Conservation (phyloP, 2,113 vertebrate genomes). For the Conger conger region DNA sequence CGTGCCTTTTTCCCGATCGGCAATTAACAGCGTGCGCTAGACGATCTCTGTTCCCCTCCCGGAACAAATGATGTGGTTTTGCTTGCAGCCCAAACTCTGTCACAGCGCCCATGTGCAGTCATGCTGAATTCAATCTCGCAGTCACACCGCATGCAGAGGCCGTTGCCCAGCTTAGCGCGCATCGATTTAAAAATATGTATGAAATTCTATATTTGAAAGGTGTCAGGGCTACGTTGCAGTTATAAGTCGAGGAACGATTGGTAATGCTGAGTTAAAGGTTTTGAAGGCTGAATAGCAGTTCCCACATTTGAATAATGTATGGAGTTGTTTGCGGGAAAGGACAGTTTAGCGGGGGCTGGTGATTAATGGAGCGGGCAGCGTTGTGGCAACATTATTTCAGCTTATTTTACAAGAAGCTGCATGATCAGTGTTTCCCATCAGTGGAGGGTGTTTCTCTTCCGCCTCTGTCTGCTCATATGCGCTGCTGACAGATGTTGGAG, state of each 20-base stretch:
- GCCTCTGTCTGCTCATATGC: neutral
- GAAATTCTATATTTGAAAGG: slow-evolving; percentile 11
- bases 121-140: neutral
- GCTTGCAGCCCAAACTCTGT: too few species aligned
- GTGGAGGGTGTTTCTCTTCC: neutral
- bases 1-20: slow-evolving; percentile 29
- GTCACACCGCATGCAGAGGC: neutral
- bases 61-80: too few species aligned
- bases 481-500: neutral
- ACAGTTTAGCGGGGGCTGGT: slow-evolving; percentile 3
- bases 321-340: slow-evolving; percentile 6
- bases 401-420: slow-evolving; percentile 11
- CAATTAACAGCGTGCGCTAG: slow-evolving; percentile 34
- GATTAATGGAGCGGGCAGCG: slow-evolving; percentile 12
- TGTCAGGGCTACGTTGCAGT: neutral
- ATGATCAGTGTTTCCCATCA: neutral
- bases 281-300: neutral
- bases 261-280: neutral
- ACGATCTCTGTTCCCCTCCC: slow-evolving; percentile 7
- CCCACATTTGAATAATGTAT: slow-evolving; percentile 17
- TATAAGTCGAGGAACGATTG: neutral
- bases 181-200: neutral
- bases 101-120: neutral
- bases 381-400: slow-evolving; percentile 2
- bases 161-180: neutral